Evolutionary conservation across 2,888 invertebrate species (phyloP).

Genomic region (Tigriopus californicus): DNA sequence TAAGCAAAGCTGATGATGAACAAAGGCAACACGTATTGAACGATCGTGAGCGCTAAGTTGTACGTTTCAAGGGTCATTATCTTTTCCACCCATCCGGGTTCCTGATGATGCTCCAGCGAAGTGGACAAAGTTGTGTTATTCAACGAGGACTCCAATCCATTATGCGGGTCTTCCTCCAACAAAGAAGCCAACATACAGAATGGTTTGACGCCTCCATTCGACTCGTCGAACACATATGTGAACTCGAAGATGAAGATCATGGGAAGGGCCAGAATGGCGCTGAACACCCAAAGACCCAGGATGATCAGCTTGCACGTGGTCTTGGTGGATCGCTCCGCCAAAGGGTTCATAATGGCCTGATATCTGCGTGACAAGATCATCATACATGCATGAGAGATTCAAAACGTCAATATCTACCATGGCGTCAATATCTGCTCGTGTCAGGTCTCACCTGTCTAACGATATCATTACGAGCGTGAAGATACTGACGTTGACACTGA

Average conservation of each 20-base stretch:
- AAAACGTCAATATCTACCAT: too few species aligned
- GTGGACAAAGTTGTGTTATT: neutral
- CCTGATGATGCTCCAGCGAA: neutral
- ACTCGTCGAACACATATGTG: conserved; percentile 27
- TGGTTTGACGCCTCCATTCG: conserved; percentile 3
- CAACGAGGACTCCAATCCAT: neutral
- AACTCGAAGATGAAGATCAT: conserved; percentile 44
- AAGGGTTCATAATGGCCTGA: conserved; percentile 37
- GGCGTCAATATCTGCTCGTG: too few species aligned
- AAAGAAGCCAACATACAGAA: neutral
- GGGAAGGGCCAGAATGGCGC: conserved; percentile 45
- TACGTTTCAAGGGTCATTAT: conserved; percentile 19
- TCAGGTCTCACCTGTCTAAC: conserved; percentile 43
- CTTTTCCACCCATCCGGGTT: neutral
- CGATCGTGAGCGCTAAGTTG: conserved; percentile 26
- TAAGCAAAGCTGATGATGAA: conserved; percentile 64
- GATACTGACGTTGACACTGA: conserved; percentile 72
- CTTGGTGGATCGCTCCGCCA: conserved; percentile 50
- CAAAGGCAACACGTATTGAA: conserved; percentile 55
- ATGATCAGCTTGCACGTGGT: conserved; percentile 39
- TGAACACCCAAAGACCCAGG: conserved; percentile 50
- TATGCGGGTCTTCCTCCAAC: neutral
- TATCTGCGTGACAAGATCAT: too few species aligned
- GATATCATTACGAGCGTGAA: conserved; percentile 72
- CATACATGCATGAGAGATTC: too few species aligned